phyloP scores from a whole-genome alignment of 2,797 vertebrate genomes.

The Cottoperca gobio region DNA sequence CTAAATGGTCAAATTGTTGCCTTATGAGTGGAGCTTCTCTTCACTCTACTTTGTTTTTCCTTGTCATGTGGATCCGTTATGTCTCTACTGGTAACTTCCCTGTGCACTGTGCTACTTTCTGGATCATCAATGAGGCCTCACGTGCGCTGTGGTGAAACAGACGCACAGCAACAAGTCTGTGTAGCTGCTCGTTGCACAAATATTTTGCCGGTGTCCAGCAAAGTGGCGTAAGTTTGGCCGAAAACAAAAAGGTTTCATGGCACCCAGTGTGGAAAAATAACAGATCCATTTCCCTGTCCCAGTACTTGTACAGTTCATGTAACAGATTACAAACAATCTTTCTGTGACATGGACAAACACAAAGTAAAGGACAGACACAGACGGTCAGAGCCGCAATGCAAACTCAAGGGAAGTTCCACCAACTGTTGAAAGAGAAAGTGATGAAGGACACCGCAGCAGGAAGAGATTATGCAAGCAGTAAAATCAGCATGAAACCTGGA shows the following conservation, averaged over 20 bases:
- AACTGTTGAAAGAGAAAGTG: slow-evolving; percentile 74
- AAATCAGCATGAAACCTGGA: slow-evolving; percentile 60
- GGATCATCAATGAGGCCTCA: slow-evolving; percentile 26
- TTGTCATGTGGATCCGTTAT: slow-evolving; percentile 12
- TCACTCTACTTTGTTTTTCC: background rate
- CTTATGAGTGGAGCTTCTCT: slow-evolving; percentile 14
- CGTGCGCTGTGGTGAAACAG: slow-evolving; percentile 15
- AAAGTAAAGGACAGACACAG: background rate
- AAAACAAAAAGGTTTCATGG: background rate
- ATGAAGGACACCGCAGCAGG: slow-evolving; percentile 58
- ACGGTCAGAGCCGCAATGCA: slow-evolving; percentile 20
- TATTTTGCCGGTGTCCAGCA: background rate
- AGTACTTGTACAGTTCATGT: background rate
- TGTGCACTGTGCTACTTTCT: background rate
- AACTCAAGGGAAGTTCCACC: slow-evolving; percentile 72
- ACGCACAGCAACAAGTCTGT: background rate
- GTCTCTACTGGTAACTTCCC: slow-evolving; percentile 16
- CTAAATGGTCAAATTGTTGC: background rate
- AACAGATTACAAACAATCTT: slow-evolving; percentile 1
- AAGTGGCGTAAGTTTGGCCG: background rate
- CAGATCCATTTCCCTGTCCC: background rate
- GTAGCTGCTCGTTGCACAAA: background rate
- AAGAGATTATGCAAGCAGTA: slow-evolving; percentile 60
- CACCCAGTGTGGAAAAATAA: background rate
- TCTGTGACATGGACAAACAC: background rate